Evolutionary conservation across 2,113 vertebrate genomes (phyloP), one percentile per base, ranked within the genome.

Genomic region (Thunnus thynnus): DNA sequence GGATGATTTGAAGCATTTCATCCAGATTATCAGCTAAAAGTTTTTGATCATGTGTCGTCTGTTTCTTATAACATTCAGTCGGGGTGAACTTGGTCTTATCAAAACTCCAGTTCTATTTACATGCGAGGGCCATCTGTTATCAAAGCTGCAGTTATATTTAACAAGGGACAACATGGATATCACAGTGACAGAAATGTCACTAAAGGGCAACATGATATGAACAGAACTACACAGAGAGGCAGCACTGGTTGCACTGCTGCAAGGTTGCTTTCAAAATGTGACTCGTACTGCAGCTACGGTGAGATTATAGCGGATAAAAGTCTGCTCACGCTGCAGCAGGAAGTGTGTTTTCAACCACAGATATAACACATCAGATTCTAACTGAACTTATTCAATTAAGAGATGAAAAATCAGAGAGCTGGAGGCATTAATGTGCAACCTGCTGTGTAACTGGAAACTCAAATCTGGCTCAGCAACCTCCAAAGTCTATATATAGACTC

Each of bases 141-240:
- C 83, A 84, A 72, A 50, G 69, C 70, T 44, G 64, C 13, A 16
- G 74, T 84, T 86, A 90, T 88, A 82, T 88, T 88, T 88, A 90
- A 62, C 88, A 65, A n/a, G 47, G 44, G 48, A 30, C 67, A 8
- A 25, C 79, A 1, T 0, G 62, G 11, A 36, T 32, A 46, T 65
- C 75, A 55, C 72, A 74, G 13, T 20, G 55, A 13, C 57, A 4
- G 0, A 47, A 25, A 44, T 79, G 54, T 86, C 73, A 3, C 16
- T 4, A 44, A 76, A 82, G 81, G 75, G 18, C 66, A 64, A 41
- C 32, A 0, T 20, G 86, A 79, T 76, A 71, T 5, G 55, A 62
- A 13, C 0, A 7, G 36, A 72, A 41, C 27, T 13, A 0, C 55
- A n/a, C 48, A 12, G 46, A 52, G n/a, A 13, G 14, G 5, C 1